Conservation (phyloP, 2,797 vertebrate genomes). For the Simalia tracyae region DNA sequence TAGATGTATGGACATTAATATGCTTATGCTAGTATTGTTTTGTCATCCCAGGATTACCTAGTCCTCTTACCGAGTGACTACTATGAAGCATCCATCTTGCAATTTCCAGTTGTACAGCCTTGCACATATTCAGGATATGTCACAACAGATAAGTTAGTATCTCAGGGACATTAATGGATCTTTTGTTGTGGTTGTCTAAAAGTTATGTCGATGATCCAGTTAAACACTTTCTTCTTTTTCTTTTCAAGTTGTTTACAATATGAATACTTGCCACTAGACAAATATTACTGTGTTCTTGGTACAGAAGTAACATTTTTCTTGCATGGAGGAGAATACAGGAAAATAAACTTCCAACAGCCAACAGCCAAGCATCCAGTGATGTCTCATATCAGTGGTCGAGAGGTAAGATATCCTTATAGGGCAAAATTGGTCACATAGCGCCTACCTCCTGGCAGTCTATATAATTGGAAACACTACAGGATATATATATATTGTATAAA, state of each 20-base stretch:
- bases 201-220: constrained; percentile 8
- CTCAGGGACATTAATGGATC: constrained; percentile 7
- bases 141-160: constrained; percentile 74
- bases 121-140: constrained; percentile 69
- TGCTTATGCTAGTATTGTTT: constrained; percentile 10
- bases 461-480: background rate
- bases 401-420: constrained; percentile 75
- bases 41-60: constrained; percentile 84
- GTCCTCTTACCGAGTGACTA: constrained; percentile 90
- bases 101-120: constrained; percentile 82
- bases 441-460: background rate
- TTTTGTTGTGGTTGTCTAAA: constrained; percentile 2
- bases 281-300: constrained; percentile 81
- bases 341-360: constrained; percentile 73
- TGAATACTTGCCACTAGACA: constrained; percentile 84
- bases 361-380: constrained; percentile 79
- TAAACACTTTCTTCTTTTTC: constrained; percentile 43
- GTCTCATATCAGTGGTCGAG: constrained; percentile 81
- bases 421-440: background rate
- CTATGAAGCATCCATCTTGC: constrained; percentile 84
- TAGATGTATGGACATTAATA: background rate
- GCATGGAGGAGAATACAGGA: constrained; percentile 69
- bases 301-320: constrained; percentile 74
- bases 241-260: constrained; percentile 87
- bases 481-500: background rate